Base-by-base conservation (phyloP, 2,797 vertebrate genomes). In the Astyanax mexicanus region DNA sequence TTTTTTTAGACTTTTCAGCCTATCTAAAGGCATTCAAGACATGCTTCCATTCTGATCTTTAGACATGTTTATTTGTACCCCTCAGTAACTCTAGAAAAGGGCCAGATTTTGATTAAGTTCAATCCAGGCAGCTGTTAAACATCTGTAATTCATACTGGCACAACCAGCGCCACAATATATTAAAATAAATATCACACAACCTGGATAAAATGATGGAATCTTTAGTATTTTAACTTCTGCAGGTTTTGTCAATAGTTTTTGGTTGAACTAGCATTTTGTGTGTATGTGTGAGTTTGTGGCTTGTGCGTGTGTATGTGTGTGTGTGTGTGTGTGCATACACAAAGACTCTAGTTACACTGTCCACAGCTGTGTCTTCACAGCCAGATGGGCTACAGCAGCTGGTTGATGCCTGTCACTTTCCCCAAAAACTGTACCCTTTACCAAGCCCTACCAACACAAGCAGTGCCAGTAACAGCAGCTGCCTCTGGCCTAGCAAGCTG, bases 331-430 rank as follows among this genome's bases (percentile, higher is more conserved):
- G 13, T 23, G 11, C 10, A n/a, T 11, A 13, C 49, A 54, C 23
- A 47, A 45, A 64, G 42, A 27, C 32, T 68, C 45, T 68, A 73
- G 10, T 40, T 62, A 57, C 52, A 77, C 49, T 77, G 58, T 60
- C 60, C 72, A 84, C 91, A 92, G 89, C 91, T 92, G 91, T 89
- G 84, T 83, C 88, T 82, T 88, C 75, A 74, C 62, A 85, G 81
- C 81, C 77, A 80, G 74, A 72, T 82, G 83, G 83, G 78, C 55
- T 27, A 23, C 80, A 81, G 84, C 91, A 92, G 89, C 91, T 92
- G 69, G 88, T 88, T 84, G 70, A 86, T 88, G 82, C 81, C 82
- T 71, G 83, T 87, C 85, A 76, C 75, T 89, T 88, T 84, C 75
- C 86, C 19, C 69, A 72, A 60, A 49, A 47, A 49, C 42, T 47